phyloP scores from a whole-genome alignment of 2,113 vertebrate species.

The Phaethon lepturus region DNA sequence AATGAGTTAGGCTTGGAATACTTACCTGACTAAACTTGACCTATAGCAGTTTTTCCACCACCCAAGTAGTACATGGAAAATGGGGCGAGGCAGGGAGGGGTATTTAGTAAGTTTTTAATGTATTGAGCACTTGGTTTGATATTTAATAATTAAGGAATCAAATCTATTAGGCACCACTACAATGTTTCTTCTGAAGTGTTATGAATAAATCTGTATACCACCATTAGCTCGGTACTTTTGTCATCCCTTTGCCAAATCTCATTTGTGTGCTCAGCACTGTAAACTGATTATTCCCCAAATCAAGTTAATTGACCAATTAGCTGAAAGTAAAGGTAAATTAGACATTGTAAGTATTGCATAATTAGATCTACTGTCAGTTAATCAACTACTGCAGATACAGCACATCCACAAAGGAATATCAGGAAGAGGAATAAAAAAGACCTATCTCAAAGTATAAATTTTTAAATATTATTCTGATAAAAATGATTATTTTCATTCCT shows the following conservation, averaged over 20 bases:
- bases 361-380: slow-evolving; percentile 62
- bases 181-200: not conserved
- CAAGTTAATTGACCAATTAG: slow-evolving; percentile 61
- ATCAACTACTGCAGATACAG: slow-evolving; percentile 48
- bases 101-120: not conserved
- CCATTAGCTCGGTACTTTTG: not conserved
- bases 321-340: slow-evolving; percentile 69
- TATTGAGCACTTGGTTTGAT: not conserved
- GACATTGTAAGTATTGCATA: slow-evolving; percentile 40
- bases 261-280: slow-evolving; percentile 17
- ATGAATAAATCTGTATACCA: not conserved
- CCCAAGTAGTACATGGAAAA: not conserved
- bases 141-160: not conserved
- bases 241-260: not conserved
- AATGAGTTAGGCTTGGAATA: not conserved
- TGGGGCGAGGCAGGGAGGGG: accelerated
- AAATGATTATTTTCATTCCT: not conserved
- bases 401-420: slow-evolving; percentile 30
- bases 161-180: not conserved
- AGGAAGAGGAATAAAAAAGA: not conserved
- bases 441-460: not conserved
- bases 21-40: not conserved
- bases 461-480: not conserved
- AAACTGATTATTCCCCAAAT: slow-evolving; percentile 61
- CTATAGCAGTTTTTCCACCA: not conserved